Conservation (phyloP, 2,888 invertebrate genomes). For the Calameuta idolon region DNA sequence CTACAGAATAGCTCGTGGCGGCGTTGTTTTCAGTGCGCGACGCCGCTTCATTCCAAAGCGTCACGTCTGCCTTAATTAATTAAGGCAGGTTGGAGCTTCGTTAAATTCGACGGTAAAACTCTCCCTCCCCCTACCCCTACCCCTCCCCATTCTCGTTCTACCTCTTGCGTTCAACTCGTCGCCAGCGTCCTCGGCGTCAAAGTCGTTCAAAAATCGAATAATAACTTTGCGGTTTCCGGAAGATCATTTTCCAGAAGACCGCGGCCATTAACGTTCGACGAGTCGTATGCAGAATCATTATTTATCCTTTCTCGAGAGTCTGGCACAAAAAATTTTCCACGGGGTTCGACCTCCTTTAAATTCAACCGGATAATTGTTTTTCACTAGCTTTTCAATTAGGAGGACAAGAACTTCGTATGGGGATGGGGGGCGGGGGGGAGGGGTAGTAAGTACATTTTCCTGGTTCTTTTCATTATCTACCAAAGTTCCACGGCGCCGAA, state of each 20-base stretch:
- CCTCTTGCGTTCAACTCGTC: neutral
- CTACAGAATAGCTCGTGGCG: neutral
- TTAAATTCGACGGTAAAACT: neutral
- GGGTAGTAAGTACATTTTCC: neutral
- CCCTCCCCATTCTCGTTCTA: neutral
- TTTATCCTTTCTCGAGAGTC: neutral
- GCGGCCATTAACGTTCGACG: neutral
- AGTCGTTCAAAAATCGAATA: neutral
- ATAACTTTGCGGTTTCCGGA: neutral
- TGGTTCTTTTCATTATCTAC: neutral
- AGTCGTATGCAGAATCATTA: neutral
- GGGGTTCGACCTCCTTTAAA: neutral
- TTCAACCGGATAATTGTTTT: neutral
- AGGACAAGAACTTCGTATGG: neutral
- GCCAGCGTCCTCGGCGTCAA: neutral
- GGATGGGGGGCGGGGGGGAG: too few species aligned
- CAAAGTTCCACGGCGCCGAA: neutral
- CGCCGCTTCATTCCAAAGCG: neutral
- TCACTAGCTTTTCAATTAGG: neutral
- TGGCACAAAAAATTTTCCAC: neutral
- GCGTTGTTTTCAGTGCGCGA: neutral
- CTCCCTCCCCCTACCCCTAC: rapidly evolving
- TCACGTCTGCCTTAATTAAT: neutral
- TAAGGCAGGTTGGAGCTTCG: neutral
- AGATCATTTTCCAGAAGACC: neutral